These are phyloP conservation scores for Varecia variegata DNA, from an alignment of 2,797 vertebrate genomes.

Conservation along the genomic window DNA sequence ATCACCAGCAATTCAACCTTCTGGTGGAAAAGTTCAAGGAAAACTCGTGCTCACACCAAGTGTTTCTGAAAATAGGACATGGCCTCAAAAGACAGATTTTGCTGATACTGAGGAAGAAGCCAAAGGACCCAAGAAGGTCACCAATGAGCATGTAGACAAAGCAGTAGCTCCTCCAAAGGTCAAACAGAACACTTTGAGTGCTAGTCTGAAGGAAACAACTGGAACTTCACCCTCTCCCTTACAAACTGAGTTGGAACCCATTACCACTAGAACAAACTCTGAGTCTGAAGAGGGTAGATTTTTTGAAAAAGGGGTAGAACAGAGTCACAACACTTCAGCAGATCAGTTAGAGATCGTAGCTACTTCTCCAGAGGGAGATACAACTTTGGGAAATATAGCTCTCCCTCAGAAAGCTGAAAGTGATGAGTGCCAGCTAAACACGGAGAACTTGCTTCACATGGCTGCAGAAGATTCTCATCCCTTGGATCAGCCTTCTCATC, in stretches of 20 bases:
- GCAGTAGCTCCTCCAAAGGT: slow-evolving; percentile 41
- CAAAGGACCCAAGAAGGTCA: slow-evolving; percentile 51
- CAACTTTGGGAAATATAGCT: slow-evolving; percentile 4
- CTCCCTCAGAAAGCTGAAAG: background rate
- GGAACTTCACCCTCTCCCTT: slow-evolving; percentile 24
- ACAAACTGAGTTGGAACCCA: slow-evolving; percentile 60
- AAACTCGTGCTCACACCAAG: background rate
- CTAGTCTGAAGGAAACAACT: slow-evolving; percentile 64
- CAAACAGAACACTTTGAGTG: slow-evolving; percentile 34
- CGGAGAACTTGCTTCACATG: background rate
- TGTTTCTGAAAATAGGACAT: slow-evolving; percentile 36
- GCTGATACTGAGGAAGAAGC: slow-evolving; percentile 2
- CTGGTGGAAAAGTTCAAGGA: slow-evolving; percentile 62
- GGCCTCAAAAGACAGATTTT: slow-evolving; percentile 19
- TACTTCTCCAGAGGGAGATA: slow-evolving; percentile 17
- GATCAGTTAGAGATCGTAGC: background rate
- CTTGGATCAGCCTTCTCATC: background rate
- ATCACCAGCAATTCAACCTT: background rate
- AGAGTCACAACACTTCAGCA: background rate
- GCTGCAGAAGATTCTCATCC: slow-evolving; percentile 22
- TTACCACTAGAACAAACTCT: slow-evolving; percentile 9
- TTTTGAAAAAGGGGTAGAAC: slow-evolving; percentile 57
- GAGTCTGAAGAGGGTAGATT: slow-evolving; percentile 58
- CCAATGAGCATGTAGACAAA: slow-evolving; percentile 63
- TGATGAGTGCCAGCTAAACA: slow-evolving; percentile 31